phyloP scores from a whole-genome alignment of 1,140 invertebrate species.

The Harpegnathos saltator region DNA sequence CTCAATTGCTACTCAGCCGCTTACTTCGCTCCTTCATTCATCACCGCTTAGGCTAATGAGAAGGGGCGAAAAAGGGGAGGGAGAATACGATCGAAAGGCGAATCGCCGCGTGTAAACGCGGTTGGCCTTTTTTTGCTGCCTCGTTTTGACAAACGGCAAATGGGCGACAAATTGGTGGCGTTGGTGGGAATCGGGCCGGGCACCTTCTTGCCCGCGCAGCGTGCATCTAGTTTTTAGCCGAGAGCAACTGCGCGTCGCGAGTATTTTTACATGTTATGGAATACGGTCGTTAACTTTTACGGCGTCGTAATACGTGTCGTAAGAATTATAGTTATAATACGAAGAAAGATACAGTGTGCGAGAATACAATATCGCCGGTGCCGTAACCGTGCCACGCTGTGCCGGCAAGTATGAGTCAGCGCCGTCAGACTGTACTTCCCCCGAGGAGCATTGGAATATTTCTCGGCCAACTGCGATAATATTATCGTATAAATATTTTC shows the following conservation, averaged over 20 bases:
- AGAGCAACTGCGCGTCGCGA: not conserved
- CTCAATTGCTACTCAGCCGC: too few relatives aligned
- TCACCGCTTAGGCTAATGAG: not conserved
- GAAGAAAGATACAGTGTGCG: not conserved
- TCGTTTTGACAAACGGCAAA: too few relatives aligned
- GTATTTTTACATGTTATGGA: not conserved
- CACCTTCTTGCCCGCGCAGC: not conserved
- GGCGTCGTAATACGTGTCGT: not conserved
- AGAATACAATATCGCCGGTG: not conserved
- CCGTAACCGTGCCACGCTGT: not conserved
- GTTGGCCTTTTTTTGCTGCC: too few relatives aligned
- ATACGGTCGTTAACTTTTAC: constrained; percentile 1
- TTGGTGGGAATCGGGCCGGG: too few relatives aligned
- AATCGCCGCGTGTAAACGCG: too few relatives aligned
- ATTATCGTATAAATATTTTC: constrained; percentile 2
- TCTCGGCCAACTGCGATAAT: not conserved
- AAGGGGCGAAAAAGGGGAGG: too few relatives aligned
- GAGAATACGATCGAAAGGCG: too few relatives aligned
- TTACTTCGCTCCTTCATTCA: not conserved
- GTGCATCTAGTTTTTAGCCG: not conserved
- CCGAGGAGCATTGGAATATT: not conserved
- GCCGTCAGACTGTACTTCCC: not conserved
- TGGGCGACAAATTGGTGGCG: too few relatives aligned
- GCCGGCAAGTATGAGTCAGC: not conserved
- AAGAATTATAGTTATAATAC: constrained; percentile 4